Percentiles rank a stretch among this genome's conserved stretches.
These are phyloP conservation scores for Astur gentilis DNA, from an alignment of 2,113 vertebrate species.

Conservation along the genomic window DNA sequence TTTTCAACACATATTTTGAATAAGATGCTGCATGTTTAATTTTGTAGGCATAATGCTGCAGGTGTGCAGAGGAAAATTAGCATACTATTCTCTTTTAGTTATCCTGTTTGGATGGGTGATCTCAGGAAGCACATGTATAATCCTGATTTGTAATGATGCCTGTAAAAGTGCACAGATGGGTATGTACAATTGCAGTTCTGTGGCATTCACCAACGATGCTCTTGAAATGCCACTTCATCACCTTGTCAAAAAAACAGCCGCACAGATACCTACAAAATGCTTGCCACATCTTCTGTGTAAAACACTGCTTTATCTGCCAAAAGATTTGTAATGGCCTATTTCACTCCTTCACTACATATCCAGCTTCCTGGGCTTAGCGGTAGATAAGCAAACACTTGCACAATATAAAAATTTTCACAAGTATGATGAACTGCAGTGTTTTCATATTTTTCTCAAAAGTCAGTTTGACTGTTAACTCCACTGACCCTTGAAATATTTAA, in stretches of 20 bases:
- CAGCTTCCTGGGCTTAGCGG: not conserved
- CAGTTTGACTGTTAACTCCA: not conserved
- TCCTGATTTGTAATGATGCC: not conserved
- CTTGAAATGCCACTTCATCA: conserved; percentile 12
- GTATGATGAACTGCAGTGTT: not conserved
- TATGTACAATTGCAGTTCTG: not conserved
- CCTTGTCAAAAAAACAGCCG: not conserved
- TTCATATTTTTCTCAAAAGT: not conserved
- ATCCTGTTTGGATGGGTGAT: not conserved
- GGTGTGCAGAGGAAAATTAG: not conserved
- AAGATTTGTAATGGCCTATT: not conserved
- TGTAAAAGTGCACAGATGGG: not conserved
- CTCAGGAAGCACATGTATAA: not conserved
- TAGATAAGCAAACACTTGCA: not conserved
- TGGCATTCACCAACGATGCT: not conserved
- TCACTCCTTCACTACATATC: not conserved
- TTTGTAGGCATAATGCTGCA: not conserved
- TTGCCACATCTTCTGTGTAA: not conserved
- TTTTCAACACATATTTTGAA: not conserved
- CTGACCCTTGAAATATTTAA: not conserved
- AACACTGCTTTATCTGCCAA: not conserved
- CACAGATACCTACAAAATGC: not conserved
- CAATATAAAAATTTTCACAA: not conserved
- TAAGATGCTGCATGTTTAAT: not conserved
- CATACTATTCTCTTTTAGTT: not conserved